Conservation (phyloP, 2,113 vertebrate species). For the Promerops cafer region DNA sequence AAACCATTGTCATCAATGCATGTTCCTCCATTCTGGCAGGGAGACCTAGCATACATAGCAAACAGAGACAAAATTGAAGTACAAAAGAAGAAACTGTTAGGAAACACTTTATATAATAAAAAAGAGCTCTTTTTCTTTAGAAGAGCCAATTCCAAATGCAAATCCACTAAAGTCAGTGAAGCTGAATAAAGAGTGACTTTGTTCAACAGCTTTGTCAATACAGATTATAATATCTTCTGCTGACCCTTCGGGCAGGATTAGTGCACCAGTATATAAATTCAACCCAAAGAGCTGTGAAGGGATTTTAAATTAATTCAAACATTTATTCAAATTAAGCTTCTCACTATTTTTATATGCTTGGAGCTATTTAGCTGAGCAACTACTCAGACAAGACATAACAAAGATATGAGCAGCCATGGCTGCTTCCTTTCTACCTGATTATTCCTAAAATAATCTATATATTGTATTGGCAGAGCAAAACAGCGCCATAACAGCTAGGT, state of each 20-base stretch:
- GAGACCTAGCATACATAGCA: constrained; percentile 73
- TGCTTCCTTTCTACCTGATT: neutral
- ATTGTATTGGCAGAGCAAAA: neutral
- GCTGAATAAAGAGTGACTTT: neutral
- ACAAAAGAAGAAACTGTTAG: neutral
- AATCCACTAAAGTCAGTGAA: neutral
- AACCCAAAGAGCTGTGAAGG: neutral
- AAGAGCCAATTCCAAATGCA: neutral
- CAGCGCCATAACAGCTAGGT: neutral
- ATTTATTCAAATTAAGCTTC: constrained; percentile 17
- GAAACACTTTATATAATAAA: neutral
- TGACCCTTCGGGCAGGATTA: neutral
- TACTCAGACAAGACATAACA: neutral
- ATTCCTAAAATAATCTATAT: neutral
- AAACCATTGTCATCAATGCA: constrained; percentile 76
- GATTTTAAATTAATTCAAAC: neutral
- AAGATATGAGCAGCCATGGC: neutral
- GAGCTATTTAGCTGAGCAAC: neutral
- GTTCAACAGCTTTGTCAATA: neutral
- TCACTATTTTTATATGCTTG: neutral
- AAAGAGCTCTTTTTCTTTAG: neutral
- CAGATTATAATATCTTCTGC: neutral
- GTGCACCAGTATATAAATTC: neutral
- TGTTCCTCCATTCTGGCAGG: constrained; percentile 89
- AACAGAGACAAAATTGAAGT: neutral